These are phyloP conservation scores for Tympanuchus pallidicinctus DNA, from an alignment of 2,113 vertebrate species.

Conservation along the genomic window DNA sequence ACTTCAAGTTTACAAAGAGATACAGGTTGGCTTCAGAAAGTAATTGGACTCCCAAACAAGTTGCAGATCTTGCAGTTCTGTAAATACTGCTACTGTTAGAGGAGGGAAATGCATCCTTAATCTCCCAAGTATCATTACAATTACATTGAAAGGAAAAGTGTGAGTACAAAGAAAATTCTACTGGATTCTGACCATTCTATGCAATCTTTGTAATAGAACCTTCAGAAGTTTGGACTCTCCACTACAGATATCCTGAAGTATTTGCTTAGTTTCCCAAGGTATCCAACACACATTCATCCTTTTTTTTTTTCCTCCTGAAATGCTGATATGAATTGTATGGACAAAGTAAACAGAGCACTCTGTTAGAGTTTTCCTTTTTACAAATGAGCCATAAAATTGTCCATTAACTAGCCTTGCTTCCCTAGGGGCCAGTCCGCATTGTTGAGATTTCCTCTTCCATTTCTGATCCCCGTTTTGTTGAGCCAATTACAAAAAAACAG, in stretches of 20 bases:
- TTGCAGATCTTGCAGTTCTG: neutral
- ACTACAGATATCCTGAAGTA: slow-evolving; percentile 31
- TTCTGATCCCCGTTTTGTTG: slow-evolving; percentile 73
- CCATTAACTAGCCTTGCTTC: slow-evolving; percentile 76
- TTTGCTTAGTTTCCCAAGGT: slow-evolving; percentile 62
- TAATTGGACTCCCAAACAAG: neutral
- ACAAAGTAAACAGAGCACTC: slow-evolving; percentile 77
- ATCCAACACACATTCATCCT: slow-evolving; percentile 18
- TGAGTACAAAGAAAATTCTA: slow-evolving; percentile 39
- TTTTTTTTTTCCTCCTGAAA: slow-evolving; percentile 15
- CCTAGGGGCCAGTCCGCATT: slow-evolving; percentile 63
- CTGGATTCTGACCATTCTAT: slow-evolving; percentile 29
- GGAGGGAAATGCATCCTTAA: neutral
- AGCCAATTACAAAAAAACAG: slow-evolving; percentile 61
- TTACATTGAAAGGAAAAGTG: slow-evolving; percentile 6
- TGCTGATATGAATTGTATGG: slow-evolving; percentile 69
- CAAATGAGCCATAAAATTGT: slow-evolving; percentile 82
- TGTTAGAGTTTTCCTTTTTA: slow-evolving; percentile 77
- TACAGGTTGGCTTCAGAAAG: neutral
- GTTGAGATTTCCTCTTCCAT: slow-evolving; percentile 80
- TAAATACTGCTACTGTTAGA: neutral
- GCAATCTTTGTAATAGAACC: slow-evolving; percentile 67
- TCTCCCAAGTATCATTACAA: slow-evolving; percentile 25
- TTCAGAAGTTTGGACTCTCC: slow-evolving; percentile 37
- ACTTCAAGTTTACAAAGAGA: neutral